Conservation (phyloP, 2,888 invertebrate species). For the Cosmorhoe ocellata region DNA sequence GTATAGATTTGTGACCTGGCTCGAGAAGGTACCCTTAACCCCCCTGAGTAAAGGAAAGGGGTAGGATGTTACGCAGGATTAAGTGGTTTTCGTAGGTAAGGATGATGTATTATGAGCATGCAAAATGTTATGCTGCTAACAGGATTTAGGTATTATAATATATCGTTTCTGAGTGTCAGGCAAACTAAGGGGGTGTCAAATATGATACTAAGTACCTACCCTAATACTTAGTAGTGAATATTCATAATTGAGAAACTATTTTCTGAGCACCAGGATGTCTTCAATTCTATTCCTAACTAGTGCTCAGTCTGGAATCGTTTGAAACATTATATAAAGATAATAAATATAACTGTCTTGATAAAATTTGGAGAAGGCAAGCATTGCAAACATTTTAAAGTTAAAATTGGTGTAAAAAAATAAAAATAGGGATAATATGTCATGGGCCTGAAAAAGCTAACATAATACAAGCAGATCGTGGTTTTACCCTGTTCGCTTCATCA, state of each 20-base stretch:
- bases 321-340: no score
- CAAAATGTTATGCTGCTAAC: slow-evolving; percentile 15
- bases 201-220: neutral
- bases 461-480: slow-evolving; percentile 5
- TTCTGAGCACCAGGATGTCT: no score
- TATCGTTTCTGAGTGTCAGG: neutral
- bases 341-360: no score
- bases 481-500: slow-evolving; percentile 16
- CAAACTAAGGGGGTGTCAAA: neutral
- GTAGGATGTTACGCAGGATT: slow-evolving; percentile 14
- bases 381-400: no score
- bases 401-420: no score
- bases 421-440: slow-evolving; percentile 2
- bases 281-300: no score
- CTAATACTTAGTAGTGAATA: no score
- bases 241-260: no score
- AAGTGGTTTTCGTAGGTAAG: slow-evolving; percentile 19
- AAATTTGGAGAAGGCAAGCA: no score
- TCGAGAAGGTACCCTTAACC: slow-evolving; percentile 7
- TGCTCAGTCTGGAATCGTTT: no score
- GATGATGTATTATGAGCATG: slow-evolving; percentile 12
- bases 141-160: neutral
- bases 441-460: slow-evolving; percentile 3
- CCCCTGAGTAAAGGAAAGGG: slow-evolving; percentile 14
- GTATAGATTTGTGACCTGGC: slow-evolving; percentile 47